A percentile compares a stretch with the other conserved stretches of the same genome.
Conservation (phyloP, 2,797 vertebrate species). For the Pseudomugil tenellus region DNA sequence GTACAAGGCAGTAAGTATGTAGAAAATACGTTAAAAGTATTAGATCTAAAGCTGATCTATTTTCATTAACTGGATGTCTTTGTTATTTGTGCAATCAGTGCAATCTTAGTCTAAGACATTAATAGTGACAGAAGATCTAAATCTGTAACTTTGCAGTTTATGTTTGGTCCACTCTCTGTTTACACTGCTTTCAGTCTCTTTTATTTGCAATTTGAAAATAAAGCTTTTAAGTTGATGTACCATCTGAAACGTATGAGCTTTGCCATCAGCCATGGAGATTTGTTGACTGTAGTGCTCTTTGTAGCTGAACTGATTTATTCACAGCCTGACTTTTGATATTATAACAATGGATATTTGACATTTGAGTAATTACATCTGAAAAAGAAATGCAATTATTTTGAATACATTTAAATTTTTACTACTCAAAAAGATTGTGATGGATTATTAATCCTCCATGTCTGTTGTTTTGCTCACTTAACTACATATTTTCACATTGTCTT, state of each 20-base stretch:
- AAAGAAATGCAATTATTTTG: background rate
- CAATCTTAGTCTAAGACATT: conserved; percentile 22
- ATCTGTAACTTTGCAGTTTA: background rate
- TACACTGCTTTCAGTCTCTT: conserved; percentile 12
- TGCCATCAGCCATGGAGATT: conserved; percentile 16
- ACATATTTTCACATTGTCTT: conserved; percentile 34
- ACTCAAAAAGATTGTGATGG: conserved; percentile 10
- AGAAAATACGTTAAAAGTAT: background rate
- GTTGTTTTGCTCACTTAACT: conserved; percentile 28
- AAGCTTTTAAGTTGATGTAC: conserved; percentile 19
- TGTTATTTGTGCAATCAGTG: conserved; percentile 15
- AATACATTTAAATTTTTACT: background rate
- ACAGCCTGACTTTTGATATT: background rate
- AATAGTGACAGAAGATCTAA: background rate
- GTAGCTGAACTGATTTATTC: conserved; percentile 16
- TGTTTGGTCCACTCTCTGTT: conserved; percentile 20
- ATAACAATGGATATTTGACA: background rate
- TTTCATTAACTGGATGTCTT: conserved; percentile 15
- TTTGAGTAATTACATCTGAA: conserved; percentile 2
- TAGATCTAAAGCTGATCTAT: background rate
- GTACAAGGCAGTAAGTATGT: background rate
- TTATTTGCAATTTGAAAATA: conserved; percentile 10
- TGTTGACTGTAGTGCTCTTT: background rate
- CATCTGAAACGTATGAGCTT: conserved; percentile 5
- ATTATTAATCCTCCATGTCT: conserved; percentile 33